Conservation (phyloP, 2,888 invertebrate genomes). For the Linyphia triangularis region DNA sequence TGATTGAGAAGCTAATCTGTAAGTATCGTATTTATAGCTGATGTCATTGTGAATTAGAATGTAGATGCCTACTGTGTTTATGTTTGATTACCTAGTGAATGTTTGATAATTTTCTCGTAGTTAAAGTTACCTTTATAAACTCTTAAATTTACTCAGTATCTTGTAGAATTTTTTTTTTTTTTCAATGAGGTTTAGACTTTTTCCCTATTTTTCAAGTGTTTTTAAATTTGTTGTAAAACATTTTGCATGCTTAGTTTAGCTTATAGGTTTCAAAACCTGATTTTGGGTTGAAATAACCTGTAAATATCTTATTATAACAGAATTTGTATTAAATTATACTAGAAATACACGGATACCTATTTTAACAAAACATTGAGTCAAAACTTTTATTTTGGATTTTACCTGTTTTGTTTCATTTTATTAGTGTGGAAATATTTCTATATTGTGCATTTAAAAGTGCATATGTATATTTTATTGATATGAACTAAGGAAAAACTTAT, state of each 20-base stretch:
- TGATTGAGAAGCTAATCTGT: slow-evolving; percentile 65
- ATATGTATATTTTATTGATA: no score
- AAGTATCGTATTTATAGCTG: slow-evolving; percentile 70
- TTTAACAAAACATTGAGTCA: no score
- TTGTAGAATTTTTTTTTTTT: slow-evolving; percentile 5
- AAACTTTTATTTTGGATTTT: no score
- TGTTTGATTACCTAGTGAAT: slow-evolving; percentile 62
- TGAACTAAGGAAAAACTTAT: no score
- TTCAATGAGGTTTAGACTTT: not conserved
- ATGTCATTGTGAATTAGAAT: slow-evolving; percentile 68
- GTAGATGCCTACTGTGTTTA: slow-evolving; percentile 57
- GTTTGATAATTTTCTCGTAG: slow-evolving; percentile 25
- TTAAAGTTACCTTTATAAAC: not conserved
- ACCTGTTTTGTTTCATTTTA: no score
- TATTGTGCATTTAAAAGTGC: no score
- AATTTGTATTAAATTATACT: not conserved
- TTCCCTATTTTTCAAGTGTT: slow-evolving; percentile 1
- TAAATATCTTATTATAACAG: not conserved
- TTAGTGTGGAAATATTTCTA: no score
- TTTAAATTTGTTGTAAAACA: not conserved
- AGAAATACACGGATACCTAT: no score
- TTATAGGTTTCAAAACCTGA: no score
- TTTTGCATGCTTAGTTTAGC: not conserved
- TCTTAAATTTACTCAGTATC: not conserved
- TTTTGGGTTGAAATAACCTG: not conserved